Base-by-base conservation (phyloP, 2,888 invertebrate genomes). In the Priocnemis perturbator region DNA sequence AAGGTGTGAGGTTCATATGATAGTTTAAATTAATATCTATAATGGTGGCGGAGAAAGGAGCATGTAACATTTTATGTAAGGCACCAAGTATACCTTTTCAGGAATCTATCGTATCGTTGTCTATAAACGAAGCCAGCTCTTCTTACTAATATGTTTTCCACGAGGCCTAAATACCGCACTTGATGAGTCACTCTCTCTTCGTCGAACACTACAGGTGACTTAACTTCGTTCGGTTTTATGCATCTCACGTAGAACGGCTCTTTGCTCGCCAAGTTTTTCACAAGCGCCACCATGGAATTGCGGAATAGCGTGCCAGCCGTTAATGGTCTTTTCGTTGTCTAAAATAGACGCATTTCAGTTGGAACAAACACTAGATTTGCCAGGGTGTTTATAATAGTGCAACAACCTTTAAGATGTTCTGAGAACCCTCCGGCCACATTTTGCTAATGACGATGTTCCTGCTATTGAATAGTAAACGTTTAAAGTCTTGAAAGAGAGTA, bases 361-460 rank as follows among this genome's bases (percentile, higher is more conserved):
- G 4, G 37, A 37, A 37, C 7, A 37, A 1, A 37, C 1, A 37
- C 37, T 37, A 37, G 1, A 37, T 37, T 37, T 7, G 1, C 37
- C 14, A 11, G 37, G 14, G 37, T 11, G 67, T 14, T 44, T 20
- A 37, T 5, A 74, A 61, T 47, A 53, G 9, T 7, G 14, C 37
- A 37, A 37, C 14, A 37, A 95, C 93, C 92, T 95, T 93, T 48
- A 93, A 93, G 81, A 98, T 96, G 84, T 97, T 93, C 83, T 95
- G 94, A 23, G 95, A 96, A 30, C 99, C 99, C 89, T 99, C 99
- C 0, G 98, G 98, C 98, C 98, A 99, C 97, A 99, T 98, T 70
- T 91, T 91, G 53, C 93, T 93, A 52, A 99, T 91, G 77, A 96
- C 93, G 20, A 90, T 86, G 89, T 97, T 95, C 66, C 91, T 91